Evolutionary conservation across 1,140 invertebrate genomes (phyloP).

Genomic region (Trachymyrmex septentrionalis): DNA sequence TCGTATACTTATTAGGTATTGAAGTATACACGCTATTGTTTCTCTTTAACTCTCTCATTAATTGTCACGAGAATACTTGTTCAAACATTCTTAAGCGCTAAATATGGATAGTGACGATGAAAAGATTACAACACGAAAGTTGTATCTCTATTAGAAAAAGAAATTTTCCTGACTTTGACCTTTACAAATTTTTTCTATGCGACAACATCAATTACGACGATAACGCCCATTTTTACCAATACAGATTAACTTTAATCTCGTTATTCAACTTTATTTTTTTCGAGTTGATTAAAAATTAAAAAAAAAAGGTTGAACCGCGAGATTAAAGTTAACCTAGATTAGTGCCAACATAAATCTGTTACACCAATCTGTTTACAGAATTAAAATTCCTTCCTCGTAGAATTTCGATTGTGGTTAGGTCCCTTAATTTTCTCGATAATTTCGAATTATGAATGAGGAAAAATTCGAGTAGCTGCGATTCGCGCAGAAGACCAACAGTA

Average conservation of each 20-base stretch:
- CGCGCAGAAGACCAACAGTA: neutral
- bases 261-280: too few relatives aligned
- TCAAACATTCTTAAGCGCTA: neutral
- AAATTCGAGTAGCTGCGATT: neutral
- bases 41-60: neutral
- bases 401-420: neutral
- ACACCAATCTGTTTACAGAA: neutral
- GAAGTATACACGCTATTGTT: neutral
- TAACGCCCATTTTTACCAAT: neutral
- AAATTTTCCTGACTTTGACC: neutral
- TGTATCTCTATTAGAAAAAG: neutral
- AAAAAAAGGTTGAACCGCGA: too few relatives aligned
- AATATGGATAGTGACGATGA: neutral
- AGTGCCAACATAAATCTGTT: neutral
- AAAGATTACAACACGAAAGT: neutral
- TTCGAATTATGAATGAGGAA: constrained; percentile 9
- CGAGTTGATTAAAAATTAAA: too few relatives aligned
- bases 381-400: neutral
- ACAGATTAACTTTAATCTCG: too few relatives aligned
- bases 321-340: too few relatives aligned
- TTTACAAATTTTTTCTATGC: neutral
- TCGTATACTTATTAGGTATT: neutral
- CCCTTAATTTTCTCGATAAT: neutral
- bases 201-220: too few relatives aligned
- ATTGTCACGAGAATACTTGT: neutral